A percentile compares a stretch with the other conserved stretches of the same genome.
Conservation (phyloP, 2,113 vertebrate genomes). For the Psilopsiagon aymara region DNA sequence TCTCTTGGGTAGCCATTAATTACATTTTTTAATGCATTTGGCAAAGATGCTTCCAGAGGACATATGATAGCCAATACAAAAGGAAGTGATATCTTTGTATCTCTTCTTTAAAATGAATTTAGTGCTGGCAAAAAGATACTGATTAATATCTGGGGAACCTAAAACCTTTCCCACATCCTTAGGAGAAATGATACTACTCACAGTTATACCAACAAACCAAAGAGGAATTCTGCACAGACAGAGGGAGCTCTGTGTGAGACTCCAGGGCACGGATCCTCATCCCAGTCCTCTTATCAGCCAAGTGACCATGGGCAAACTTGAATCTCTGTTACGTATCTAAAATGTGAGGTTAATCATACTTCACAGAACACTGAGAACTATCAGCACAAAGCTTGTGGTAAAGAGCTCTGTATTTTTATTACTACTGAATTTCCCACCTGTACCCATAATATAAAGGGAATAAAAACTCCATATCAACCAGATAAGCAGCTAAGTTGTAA, state of each 20-base stretch:
- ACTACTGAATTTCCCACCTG: neutral
- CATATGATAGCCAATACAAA: neutral
- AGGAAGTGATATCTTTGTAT: slow-evolving; percentile 17
- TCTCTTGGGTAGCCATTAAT: slow-evolving; percentile 30
- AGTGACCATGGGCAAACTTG: neutral
- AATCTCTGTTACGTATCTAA: neutral
- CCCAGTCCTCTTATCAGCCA: neutral
- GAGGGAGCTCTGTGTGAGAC: neutral
- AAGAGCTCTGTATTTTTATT: neutral
- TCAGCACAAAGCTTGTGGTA: neutral
- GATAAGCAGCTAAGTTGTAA: neutral
- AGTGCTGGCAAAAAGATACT: neutral
- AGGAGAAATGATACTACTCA: neutral
- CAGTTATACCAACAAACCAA: neutral
- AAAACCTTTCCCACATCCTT: neutral
- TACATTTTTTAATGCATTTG: slow-evolving; percentile 1
- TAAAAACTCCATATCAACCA: neutral
- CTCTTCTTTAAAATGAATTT: slow-evolving; percentile 24
- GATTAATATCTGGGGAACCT: neutral
- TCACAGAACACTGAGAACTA: rapidly evolving
- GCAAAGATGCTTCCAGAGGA: slow-evolving; percentile 23
- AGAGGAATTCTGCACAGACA: neutral
- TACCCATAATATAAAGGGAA: neutral
- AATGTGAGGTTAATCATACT: neutral
- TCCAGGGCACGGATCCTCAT: neutral